Evolutionary conservation across 92 coral and sea anemone genomes (phyloP).

Genomic region (Diadumene lineata): DNA sequence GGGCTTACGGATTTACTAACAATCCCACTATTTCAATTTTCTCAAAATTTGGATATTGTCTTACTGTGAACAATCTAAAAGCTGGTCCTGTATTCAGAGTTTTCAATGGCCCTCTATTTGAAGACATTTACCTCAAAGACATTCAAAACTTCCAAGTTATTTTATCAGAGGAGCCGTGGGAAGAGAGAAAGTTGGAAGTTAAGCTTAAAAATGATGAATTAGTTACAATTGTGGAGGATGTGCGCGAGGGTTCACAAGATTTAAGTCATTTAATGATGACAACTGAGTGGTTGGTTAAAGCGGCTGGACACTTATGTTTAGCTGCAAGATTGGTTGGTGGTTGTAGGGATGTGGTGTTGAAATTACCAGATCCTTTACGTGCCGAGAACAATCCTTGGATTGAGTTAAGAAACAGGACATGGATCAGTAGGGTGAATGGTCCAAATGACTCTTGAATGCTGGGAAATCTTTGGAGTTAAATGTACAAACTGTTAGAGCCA

Average conservation of each 20-base stretch:
- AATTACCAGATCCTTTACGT: constrained; percentile 63
- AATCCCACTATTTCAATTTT: constrained; percentile 62
- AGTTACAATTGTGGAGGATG: constrained; percentile 47
- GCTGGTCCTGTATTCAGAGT: constrained; percentile 38
- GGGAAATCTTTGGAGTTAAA: background rate
- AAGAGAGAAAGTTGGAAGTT: constrained; percentile 55
- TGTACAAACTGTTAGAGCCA: background rate
- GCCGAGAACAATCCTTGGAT: constrained; percentile 76
- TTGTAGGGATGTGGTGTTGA: constrained; percentile 27
- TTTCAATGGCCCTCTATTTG: constrained; percentile 40
- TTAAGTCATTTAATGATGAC: constrained; percentile 68
- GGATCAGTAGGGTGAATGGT: constrained; percentile 34
- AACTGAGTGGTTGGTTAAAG: constrained; percentile 83
- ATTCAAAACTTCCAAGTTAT: constrained; percentile 56
- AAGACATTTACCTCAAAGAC: constrained; percentile 49
- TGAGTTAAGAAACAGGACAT: constrained; percentile 60
- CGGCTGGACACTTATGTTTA: constrained; percentile 63
- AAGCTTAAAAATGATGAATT: constrained; percentile 51
- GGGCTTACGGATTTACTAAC: constrained; percentile 60
- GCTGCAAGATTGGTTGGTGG: constrained; percentile 43
- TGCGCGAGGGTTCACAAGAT: constrained; percentile 34
- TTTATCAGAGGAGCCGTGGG: constrained; percentile 73
- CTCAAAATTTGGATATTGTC: constrained; percentile 52
- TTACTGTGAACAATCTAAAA: constrained; percentile 20
- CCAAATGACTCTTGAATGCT: background rate